These are phyloP conservation scores for Polyploca ridens DNA, from an alignment of 2,888 invertebrate species.

Conservation along the genomic window DNA sequence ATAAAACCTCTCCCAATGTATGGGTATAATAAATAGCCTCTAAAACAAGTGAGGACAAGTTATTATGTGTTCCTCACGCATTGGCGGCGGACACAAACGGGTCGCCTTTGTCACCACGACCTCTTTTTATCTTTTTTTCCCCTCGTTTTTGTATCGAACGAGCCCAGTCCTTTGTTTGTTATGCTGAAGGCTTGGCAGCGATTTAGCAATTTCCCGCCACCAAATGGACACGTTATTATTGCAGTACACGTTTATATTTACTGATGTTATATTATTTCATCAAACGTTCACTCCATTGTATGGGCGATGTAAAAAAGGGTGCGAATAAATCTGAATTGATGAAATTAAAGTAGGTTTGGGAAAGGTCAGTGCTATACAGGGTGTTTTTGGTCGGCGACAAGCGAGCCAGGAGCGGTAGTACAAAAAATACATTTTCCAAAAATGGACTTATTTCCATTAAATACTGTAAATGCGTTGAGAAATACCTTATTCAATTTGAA, in stretches of 20 bases:
- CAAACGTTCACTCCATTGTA: slow-evolving; percentile 31
- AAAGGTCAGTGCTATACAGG: not conserved
- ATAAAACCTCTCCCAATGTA: slow-evolving; percentile 28
- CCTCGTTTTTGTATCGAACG: slow-evolving; percentile 11
- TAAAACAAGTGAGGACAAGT: slow-evolving; percentile 24
- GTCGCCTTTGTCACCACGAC: slow-evolving; percentile 37
- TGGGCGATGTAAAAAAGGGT: slow-evolving; percentile 15
- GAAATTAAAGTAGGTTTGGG: not conserved
- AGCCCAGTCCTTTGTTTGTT: slow-evolving; percentile 21
- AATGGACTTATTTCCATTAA: no score
- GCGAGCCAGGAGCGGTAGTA: no score
- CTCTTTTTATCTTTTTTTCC: slow-evolving; percentile 37
- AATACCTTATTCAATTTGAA: no score
- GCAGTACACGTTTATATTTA: slow-evolving; percentile 31
- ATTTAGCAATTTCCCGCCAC: slow-evolving; percentile 54
- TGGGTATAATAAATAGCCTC: slow-evolving; percentile 24
- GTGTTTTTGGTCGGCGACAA: no score
- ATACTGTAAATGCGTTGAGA: no score
- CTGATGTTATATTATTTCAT: slow-evolving; percentile 34
- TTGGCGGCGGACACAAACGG: slow-evolving; percentile 32
- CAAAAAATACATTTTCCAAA: no score
- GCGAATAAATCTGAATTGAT: not conserved
- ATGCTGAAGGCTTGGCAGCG: slow-evolving; percentile 37
- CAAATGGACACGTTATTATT: slow-evolving; percentile 48
- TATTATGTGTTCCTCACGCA: slow-evolving; percentile 51